These are phyloP conservation scores for Coracias cyanogaster DNA, from an alignment of 2,797 vertebrate genomes.

Conservation along the genomic window DNA sequence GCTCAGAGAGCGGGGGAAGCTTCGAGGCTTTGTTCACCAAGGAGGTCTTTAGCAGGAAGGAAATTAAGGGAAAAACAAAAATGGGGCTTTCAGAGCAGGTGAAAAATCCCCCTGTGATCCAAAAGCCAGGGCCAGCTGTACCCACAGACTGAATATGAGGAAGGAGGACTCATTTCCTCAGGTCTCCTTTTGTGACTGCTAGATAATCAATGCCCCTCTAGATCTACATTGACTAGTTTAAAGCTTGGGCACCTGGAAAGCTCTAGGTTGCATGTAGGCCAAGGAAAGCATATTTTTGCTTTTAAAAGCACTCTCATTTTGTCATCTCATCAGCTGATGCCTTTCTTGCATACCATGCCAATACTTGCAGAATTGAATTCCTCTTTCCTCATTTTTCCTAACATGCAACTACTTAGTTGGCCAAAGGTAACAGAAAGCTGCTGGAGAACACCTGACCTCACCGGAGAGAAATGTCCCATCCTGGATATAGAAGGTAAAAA, in stretches of 20 bases:
- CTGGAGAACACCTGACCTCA: not conserved
- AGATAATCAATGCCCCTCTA: not conserved
- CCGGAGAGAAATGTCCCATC: not conserved
- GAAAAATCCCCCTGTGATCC: not conserved
- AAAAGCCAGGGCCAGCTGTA: not conserved
- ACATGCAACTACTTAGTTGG: not conserved
- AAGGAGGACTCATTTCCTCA: constrained; percentile 19
- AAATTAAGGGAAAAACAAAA: not conserved
- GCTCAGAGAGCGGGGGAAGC: not conserved
- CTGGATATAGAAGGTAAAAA: not conserved
- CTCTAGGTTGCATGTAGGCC: not conserved
- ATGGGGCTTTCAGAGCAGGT: not conserved
- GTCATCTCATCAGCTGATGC: not conserved
- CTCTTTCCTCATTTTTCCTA: not conserved
- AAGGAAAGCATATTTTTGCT: constrained; percentile 37
- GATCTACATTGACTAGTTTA: not conserved
- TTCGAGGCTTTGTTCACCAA: not conserved
- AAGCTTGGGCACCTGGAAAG: constrained; percentile 24
- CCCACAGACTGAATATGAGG: not conserved
- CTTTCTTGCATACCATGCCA: not conserved
- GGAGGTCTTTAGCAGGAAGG: not conserved
- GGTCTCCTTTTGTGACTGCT: not conserved
- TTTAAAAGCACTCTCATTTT: constrained; percentile 16
- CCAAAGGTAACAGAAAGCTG: not conserved
- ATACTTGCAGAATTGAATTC: not conserved